These are phyloP conservation scores for Neodiprion pinetum DNA, from an alignment of 1,140 invertebrate species.

Conservation along the genomic window DNA sequence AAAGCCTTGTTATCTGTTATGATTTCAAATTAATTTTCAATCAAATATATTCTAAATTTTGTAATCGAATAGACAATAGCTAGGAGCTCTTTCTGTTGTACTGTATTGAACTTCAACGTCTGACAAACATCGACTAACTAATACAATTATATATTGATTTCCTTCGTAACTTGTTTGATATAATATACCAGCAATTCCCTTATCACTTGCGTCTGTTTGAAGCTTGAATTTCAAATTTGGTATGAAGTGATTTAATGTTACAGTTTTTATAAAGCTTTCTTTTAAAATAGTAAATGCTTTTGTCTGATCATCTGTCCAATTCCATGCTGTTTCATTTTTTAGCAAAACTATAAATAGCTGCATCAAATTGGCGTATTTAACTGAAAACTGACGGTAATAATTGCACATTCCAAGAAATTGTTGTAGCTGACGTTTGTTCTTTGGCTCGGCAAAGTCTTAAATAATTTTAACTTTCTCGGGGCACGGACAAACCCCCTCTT, in stretches of 20 bases:
- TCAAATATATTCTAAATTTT: slow-evolving; percentile 21
- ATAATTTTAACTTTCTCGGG: slow-evolving; percentile 42
- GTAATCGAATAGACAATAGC: slow-evolving; percentile 25
- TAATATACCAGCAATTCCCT: background rate
- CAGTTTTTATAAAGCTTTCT: slow-evolving; percentile 12
- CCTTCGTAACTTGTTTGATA: background rate
- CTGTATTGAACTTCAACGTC: slow-evolving; percentile 17
- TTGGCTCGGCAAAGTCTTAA: slow-evolving; percentile 41
- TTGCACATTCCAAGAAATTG: slow-evolving; percentile 46
- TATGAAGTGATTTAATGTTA: slow-evolving; percentile 12
- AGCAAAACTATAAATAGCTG: slow-evolving; percentile 35
- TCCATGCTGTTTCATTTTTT: slow-evolving; percentile 6
- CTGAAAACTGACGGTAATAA: slow-evolving; percentile 45
- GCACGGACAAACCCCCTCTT: slow-evolving; percentile 39
- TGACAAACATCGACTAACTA: slow-evolving; percentile 21
- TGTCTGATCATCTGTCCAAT: slow-evolving; percentile 3
- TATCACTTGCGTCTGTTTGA: slow-evolving; percentile 20
- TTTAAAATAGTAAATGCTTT: slow-evolving; percentile 17
- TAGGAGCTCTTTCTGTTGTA: slow-evolving; percentile 19
- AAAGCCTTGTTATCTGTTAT: background rate
- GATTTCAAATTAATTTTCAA: slow-evolving; percentile 15
- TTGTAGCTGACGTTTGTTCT: slow-evolving; percentile 42
- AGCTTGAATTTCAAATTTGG: slow-evolving; percentile 9
- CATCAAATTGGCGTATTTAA: slow-evolving; percentile 31
- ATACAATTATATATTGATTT: slow-evolving; percentile 14